Conservation (phyloP, 1,140 invertebrate species). For the Uloborus diversus region DNA sequence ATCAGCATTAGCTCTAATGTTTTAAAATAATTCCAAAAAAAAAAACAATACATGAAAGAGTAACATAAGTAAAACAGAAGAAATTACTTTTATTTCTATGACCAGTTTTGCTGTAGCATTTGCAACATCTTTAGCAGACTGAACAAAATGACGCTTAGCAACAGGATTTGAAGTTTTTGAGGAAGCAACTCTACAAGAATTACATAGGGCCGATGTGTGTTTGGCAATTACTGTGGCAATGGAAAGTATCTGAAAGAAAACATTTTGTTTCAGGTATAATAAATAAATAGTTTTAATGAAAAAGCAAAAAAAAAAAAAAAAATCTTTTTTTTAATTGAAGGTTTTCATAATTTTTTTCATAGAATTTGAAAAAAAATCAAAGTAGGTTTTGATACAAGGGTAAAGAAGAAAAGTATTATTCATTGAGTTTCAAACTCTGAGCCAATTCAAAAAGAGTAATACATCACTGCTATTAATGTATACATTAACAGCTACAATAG, state of each 20-base stretch:
- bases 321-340: too few species aligned
- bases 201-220: conserved; percentile 94
- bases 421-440: too few species aligned
- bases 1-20: too few species aligned
- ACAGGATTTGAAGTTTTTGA: conserved; percentile 91
- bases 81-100: conserved; percentile 85
- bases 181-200: conserved; percentile 91
- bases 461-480: too few species aligned
- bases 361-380: not conserved
- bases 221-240: conserved; percentile 95
- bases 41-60: not conserved
- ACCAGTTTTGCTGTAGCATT: conserved; percentile 94
- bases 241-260: conserved; percentile 75
- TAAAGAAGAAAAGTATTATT: too few species aligned
- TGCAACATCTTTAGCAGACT: conserved; percentile 96
- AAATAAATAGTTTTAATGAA: too few species aligned
- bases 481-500: too few species aligned
- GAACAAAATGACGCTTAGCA: conserved; percentile 95
- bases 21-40: not conserved
- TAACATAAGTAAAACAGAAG: not conserved
- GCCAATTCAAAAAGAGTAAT: too few species aligned
- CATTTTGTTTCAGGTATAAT: conserved; percentile 7
- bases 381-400: not conserved
- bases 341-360: not conserved
- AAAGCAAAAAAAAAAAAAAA: too few species aligned